A percentile compares a stretch with the other conserved stretches of the same genome.
Evolutionary conservation across 2,797 vertebrate species (phyloP).

Genomic region (Huso huso): DNA sequence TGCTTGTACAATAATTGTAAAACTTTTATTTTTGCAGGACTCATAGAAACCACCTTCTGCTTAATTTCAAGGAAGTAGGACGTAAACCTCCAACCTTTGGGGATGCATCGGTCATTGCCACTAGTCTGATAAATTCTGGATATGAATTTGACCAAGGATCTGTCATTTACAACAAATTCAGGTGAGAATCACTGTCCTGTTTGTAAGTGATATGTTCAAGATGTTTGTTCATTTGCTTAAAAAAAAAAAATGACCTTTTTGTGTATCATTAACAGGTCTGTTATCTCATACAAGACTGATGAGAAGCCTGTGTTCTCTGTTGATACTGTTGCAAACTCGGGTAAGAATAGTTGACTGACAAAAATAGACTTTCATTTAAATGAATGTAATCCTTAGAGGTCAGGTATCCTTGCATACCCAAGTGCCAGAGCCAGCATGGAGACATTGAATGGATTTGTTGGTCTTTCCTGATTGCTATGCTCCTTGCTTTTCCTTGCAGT

Average conservation of each 20-base stretch:
- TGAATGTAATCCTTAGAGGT: too few species aligned
- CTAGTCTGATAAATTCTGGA: constrained; percentile 80
- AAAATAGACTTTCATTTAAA: too few species aligned
- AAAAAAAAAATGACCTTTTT: too few species aligned
- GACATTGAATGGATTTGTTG: too few species aligned
- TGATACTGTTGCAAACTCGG: constrained; percentile 72
- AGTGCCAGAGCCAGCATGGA: too few species aligned
- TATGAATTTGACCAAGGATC: constrained; percentile 88
- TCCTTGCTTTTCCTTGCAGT: too few species aligned
- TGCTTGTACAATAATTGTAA: too few species aligned
- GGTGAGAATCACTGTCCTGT: constrained; percentile 40
- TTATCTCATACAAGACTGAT: constrained; percentile 89
- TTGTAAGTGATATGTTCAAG: background rate
- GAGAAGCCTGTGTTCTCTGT: constrained; percentile 79
- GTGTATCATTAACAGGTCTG: constrained; percentile 62
- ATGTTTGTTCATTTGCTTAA: too few species aligned
- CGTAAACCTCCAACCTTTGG: constrained; percentile 81
- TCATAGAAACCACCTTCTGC: constrained; percentile 71
- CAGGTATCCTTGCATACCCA: too few species aligned
- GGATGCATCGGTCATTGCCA: constrained; percentile 79
- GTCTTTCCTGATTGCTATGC: too few species aligned
- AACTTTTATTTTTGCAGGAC: constrained; percentile 53
- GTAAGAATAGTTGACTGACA: constrained; percentile 44
- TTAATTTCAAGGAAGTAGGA: constrained; percentile 87
- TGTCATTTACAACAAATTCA: constrained; percentile 85